phyloP scores from a whole-genome alignment of 92 coral and sea anemone species.

The Heteractis magnifica region DNA sequence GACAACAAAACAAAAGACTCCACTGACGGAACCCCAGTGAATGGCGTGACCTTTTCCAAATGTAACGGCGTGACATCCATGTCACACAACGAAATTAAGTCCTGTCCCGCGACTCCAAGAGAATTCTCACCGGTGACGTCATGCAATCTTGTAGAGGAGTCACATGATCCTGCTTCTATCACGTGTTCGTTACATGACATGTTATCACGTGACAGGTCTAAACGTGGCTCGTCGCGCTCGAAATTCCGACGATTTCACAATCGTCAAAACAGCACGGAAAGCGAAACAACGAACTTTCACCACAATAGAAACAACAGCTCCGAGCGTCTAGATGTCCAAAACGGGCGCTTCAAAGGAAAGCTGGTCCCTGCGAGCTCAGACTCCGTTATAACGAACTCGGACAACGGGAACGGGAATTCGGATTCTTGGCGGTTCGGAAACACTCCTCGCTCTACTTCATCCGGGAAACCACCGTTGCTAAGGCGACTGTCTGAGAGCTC shows the following conservation, averaged over 20 bases:
- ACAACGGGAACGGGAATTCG: constrained; percentile 52
- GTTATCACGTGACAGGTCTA: constrained; percentile 36
- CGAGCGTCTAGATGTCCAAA: constrained; percentile 58
- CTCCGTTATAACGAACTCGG: constrained; percentile 72
- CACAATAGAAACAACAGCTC: constrained; percentile 70
- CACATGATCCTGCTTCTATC: constrained; percentile 44
- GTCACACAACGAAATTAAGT: constrained; percentile 23
- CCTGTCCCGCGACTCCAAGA: constrained; percentile 49
- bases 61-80: constrained; percentile 40
- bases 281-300: constrained; percentile 48
- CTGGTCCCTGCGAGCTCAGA: constrained; percentile 77
- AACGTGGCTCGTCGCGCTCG: constrained; percentile 52
- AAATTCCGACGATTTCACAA: constrained; percentile 56
- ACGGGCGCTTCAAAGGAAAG: constrained; percentile 28
- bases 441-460: constrained; percentile 43
- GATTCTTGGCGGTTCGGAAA: constrained; percentile 46
- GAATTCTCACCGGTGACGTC: constrained; percentile 42
- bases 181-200: constrained; percentile 44
- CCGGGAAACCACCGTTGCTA: constrained; percentile 56
- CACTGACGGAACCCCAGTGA: constrained; percentile 31
- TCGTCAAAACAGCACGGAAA: constrained; percentile 67
- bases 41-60: constrained; percentile 35
- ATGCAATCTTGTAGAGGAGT: constrained; percentile 23
- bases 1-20: constrained; percentile 15
- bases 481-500: constrained; percentile 78